Percentiles rank a stretch among this genome's conserved stretches.
Conservation (phyloP, 2,113 vertebrate species). For the Macroglossus sobrinus region DNA sequence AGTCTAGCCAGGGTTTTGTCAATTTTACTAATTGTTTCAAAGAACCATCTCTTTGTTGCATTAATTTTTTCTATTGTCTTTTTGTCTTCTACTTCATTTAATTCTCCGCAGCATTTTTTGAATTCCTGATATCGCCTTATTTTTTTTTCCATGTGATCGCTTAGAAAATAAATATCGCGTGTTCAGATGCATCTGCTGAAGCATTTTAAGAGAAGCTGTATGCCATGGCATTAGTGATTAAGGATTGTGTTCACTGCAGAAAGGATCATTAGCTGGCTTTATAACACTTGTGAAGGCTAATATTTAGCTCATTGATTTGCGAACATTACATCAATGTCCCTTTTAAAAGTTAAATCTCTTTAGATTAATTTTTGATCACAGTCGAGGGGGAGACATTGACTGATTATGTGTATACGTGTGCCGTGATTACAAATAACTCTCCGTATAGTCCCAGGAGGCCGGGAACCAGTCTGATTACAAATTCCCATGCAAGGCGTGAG, state of each 20-base stretch:
- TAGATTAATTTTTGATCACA: background rate
- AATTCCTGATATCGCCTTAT: background rate
- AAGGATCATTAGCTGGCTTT: constrained; percentile 14
- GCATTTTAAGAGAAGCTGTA: background rate
- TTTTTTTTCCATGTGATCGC: background rate
- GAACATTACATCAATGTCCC: background rate
- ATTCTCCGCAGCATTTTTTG: background rate
- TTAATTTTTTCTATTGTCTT: too few relatives aligned
- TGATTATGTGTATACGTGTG: background rate
- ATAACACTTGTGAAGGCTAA: background rate
- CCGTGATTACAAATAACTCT: background rate
- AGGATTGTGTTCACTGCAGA: background rate
- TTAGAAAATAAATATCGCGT: background rate
- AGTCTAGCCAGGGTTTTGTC: too few relatives aligned
- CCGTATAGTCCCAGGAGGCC: background rate
- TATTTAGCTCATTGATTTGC: constrained; percentile 33
- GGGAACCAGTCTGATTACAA: background rate
- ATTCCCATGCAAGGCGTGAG: accelerated
- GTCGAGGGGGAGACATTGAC: background rate
- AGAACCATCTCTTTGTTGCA: too few relatives aligned
- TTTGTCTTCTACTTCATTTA: too few relatives aligned
- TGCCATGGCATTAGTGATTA: background rate
- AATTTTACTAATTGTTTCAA: too few relatives aligned
- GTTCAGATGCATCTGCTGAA: background rate
- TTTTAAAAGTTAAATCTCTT: constrained; percentile 35